A percentile compares a stretch with the other conserved stretches of the same genome.
Evolutionary conservation across 2,113 vertebrate genomes (phyloP).

Genomic region (Zosterops borbonicus): DNA sequence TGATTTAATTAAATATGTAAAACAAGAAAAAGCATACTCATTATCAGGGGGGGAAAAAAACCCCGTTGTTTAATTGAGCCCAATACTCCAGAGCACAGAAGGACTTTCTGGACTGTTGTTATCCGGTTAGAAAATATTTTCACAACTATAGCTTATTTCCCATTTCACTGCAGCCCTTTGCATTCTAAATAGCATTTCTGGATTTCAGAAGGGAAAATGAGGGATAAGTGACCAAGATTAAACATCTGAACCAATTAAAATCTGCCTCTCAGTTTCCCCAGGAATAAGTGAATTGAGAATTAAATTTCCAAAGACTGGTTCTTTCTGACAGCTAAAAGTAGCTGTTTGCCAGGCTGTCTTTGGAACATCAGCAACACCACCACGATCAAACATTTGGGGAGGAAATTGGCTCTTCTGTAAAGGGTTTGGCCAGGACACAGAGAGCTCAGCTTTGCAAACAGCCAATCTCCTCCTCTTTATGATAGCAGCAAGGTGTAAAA

Average conservation of each 20-base stretch:
- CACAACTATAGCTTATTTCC: background rate
- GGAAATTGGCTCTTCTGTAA: conserved; percentile 55
- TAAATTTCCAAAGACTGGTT: background rate
- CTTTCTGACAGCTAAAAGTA: conserved; percentile 13
- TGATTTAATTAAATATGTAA: background rate
- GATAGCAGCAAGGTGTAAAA: conserved; percentile 35
- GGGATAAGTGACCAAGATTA: background rate
- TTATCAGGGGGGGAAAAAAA: background rate
- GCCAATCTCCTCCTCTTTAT: background rate
- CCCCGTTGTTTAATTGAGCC: background rate
- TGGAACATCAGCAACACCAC: conserved; percentile 29
- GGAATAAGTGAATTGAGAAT: background rate
- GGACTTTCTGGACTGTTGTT: background rate
- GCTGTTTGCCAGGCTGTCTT: background rate
- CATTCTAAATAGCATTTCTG: conserved; percentile 3
- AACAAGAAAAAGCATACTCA: background rate
- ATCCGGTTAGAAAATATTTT: conserved; percentile 23
- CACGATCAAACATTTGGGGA: conserved; percentile 52
- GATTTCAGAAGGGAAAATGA: background rate
- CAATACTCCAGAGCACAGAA: background rate
- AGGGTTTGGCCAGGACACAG: conserved; percentile 19
- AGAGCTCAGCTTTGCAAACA: background rate
- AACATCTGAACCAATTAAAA: background rate
- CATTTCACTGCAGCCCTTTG: background rate
- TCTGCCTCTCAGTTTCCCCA: background rate